phyloP scores from a whole-genome alignment of 2,888 invertebrate species.

The Melinopterus prodromus region DNA sequence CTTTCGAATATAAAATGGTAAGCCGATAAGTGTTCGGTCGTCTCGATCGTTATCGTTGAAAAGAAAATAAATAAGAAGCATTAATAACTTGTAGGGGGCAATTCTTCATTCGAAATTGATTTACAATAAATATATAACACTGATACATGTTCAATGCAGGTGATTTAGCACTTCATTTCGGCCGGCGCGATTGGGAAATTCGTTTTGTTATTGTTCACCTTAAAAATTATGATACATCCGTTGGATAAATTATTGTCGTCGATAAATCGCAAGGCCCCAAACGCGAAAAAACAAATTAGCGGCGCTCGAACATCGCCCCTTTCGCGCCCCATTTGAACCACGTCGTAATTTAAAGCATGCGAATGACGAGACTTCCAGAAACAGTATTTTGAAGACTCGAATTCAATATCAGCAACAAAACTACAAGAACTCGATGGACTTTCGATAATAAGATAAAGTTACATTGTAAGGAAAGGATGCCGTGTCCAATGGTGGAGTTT shows the following conservation, averaged over 20 bases:
- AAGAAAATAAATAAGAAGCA: background rate
- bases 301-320: too few species aligned
- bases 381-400: too few species aligned
- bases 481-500: background rate
- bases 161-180: background rate
- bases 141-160: background rate
- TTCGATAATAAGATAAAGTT: too few species aligned
- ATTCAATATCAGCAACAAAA: too few species aligned
- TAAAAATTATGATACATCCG: background rate
- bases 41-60: background rate
- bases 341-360: too few species aligned
- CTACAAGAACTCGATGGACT: too few species aligned
- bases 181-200: background rate
- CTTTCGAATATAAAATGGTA: background rate
- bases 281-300: background rate
- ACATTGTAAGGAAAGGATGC: background rate
- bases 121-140: background rate
- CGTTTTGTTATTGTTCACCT: background rate
- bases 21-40: background rate
- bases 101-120: background rate
- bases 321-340: too few species aligned
- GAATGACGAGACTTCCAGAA: too few species aligned
- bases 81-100: background rate
- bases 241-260: background rate
- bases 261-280: background rate